phyloP scores from a whole-genome alignment of 2,797 vertebrate species.

The Merluccius polli region DNA sequence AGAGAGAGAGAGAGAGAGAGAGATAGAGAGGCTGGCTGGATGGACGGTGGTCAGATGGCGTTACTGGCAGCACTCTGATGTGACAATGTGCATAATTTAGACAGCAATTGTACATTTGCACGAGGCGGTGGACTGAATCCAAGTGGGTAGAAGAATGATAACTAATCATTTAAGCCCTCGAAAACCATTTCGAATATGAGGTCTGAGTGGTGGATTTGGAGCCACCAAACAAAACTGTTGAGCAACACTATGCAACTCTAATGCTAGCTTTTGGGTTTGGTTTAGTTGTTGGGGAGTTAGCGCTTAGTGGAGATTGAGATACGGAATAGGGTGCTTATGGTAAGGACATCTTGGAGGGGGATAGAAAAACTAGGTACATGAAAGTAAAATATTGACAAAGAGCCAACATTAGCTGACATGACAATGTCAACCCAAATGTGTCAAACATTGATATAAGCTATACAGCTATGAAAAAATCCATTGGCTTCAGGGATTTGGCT shows the following conservation, averaged over 20 bases:
- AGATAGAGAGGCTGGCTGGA: background rate
- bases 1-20: background rate
- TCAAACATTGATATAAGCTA: background rate
- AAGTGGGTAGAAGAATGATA: background rate
- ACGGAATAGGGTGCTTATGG: too few species aligned
- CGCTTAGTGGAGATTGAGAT: background rate
- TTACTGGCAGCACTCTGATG: background rate
- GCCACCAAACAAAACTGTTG: background rate
- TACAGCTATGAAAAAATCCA: background rate
- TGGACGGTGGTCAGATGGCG: background rate
- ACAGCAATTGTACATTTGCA: background rate
- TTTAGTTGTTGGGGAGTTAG: background rate
- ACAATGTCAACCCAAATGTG: background rate
- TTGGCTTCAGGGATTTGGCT: background rate
- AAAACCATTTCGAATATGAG: background rate
- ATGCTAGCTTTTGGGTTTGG: background rate
- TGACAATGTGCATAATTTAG: background rate
- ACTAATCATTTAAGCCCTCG: background rate
- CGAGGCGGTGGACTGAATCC: background rate
- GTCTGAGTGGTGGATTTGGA: background rate
- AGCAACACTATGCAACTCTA: background rate
- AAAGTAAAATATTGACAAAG: background rate
- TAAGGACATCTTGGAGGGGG: too few species aligned
- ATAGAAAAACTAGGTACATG: background rate
- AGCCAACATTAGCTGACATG: background rate